Evolutionary conservation across 2,888 invertebrate species (phyloP).

Genomic region (Nebria salina): DNA sequence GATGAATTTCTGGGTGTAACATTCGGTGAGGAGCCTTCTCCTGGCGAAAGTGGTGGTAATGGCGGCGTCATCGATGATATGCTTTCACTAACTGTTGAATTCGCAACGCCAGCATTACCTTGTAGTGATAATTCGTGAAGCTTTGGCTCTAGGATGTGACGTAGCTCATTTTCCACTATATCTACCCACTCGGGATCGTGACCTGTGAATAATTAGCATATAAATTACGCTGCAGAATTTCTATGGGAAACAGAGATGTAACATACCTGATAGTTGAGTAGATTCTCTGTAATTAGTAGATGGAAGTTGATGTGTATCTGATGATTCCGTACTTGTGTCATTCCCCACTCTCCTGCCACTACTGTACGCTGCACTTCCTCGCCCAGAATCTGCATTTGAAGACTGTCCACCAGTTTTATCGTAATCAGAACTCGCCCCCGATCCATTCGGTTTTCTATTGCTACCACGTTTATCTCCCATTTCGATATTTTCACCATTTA

Average conservation of each 20-base stretch:
- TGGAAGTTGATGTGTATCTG: slow-evolving; percentile 63
- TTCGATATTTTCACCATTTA: slow-evolving; percentile 61
- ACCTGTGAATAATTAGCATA: slow-evolving; percentile 55
- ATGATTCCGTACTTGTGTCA: slow-evolving; percentile 69
- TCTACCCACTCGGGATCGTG: slow-evolving; percentile 84
- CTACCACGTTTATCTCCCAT: slow-evolving; percentile 62
- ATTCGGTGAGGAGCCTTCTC: slow-evolving; percentile 64
- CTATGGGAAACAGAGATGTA: slow-evolving; percentile 17
- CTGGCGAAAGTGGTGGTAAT: slow-evolving; percentile 79
- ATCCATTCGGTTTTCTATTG: slow-evolving; percentile 65
- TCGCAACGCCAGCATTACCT: slow-evolving; percentile 68
- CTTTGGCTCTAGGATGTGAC: slow-evolving; percentile 80
- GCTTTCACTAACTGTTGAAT: slow-evolving; percentile 73
- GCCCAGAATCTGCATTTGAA: slow-evolving; percentile 80
- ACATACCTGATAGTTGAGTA: slow-evolving; percentile 44
- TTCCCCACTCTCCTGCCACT: slow-evolving; percentile 71
- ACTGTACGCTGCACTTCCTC: slow-evolving; percentile 83
- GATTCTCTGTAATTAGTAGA: slow-evolving; percentile 44
- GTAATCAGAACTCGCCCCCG: slow-evolving; percentile 76
- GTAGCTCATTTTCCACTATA: slow-evolving; percentile 80
- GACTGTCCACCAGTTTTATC: slow-evolving; percentile 80
- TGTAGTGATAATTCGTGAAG: slow-evolving; percentile 71
- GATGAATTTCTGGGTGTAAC: slow-evolving; percentile 62
- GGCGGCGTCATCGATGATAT: slow-evolving; percentile 81
- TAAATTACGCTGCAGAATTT: slow-evolving; percentile 30